Evolutionary conservation across 1,140 invertebrate genomes (phyloP).

Genomic region (Drosophila micromelanica): DNA sequence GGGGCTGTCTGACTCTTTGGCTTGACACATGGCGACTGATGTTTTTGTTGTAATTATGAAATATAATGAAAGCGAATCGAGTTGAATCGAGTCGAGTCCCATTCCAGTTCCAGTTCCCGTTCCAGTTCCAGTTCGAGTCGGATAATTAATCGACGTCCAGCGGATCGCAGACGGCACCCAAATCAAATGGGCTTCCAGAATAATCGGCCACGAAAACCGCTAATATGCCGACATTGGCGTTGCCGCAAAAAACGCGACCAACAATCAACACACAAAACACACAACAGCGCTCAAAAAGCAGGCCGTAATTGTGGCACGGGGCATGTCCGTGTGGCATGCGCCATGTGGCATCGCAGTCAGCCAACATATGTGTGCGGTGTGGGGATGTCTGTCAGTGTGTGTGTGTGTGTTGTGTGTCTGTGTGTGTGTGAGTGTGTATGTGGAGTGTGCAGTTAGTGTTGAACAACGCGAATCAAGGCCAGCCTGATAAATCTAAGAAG

Average conservation of each 20-base stretch:
- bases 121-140: neutral
- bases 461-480: neutral
- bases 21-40: slow-evolving; percentile 46
- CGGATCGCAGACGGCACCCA: slow-evolving; percentile 24
- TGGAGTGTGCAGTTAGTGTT: slow-evolving; percentile 18
- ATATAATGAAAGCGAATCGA: slow-evolving; percentile 58
- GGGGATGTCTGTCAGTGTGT: slow-evolving; percentile 13
- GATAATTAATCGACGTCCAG: slow-evolving; percentile 39
- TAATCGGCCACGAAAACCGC: slow-evolving; percentile 73
- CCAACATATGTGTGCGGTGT: slow-evolving; percentile 10
- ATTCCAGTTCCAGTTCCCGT: neutral
- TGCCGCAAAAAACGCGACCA: slow-evolving; percentile 50
- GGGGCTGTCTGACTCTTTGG: slow-evolving; percentile 18
- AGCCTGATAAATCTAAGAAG: too few relatives aligned
- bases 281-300: slow-evolving; percentile 13
- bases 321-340: slow-evolving; percentile 36
- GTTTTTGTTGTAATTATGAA: slow-evolving; percentile 57
- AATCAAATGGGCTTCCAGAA: slow-evolving; percentile 60
- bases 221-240: slow-evolving; percentile 55
- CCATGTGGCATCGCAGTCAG: slow-evolving; percentile 6
- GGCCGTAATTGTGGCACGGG: slow-evolving; percentile 9
- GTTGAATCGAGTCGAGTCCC: neutral
- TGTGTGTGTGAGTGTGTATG: slow-evolving; percentile 14
- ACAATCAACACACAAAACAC: slow-evolving; percentile 52
- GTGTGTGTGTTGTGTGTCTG: slow-evolving; percentile 4